These are phyloP conservation scores for Alces alces DNA, from an alignment of 2,113 vertebrate genomes.

Conservation along the genomic window DNA sequence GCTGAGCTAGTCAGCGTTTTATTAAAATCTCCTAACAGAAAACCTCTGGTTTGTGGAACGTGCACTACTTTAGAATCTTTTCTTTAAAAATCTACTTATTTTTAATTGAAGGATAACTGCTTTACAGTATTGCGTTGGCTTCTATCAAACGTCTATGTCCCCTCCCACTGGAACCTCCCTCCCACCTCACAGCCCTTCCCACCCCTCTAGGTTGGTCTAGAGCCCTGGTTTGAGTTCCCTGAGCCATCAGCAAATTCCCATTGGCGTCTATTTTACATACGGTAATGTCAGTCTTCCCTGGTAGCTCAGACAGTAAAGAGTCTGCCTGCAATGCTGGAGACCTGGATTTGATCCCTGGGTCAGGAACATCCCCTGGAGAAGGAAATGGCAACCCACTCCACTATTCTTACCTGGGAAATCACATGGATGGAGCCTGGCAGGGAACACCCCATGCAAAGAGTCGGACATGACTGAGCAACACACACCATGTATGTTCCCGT, in stretches of 20 bases:
- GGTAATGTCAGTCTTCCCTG: neutral
- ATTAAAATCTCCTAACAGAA: neutral
- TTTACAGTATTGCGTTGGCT: neutral
- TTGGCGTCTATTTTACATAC: neutral
- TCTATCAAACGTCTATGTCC: neutral
- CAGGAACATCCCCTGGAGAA: neutral
- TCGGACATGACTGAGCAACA: neutral
- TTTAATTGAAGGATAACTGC: neutral
- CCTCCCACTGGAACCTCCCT: neutral
- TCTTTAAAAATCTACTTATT: neutral
- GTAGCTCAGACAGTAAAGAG: neutral
- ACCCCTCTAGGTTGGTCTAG: neutral
- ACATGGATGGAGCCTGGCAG: neutral
- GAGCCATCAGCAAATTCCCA: neutral
- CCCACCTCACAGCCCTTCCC: neutral
- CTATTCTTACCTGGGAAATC: neutral
- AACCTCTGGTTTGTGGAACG: neutral
- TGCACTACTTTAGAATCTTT: neutral
- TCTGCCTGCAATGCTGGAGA: neutral
- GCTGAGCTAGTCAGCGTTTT: neutral
- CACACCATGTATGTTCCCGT: neutral
- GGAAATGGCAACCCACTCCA: neutral
- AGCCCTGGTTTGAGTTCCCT: neutral
- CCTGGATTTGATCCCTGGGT: neutral
- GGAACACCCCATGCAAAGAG: neutral